Evolutionary conservation across 2,888 invertebrate species (phyloP), one percentile per base, ranked within the genome.

Genomic region (Dione vanillae): DNA sequence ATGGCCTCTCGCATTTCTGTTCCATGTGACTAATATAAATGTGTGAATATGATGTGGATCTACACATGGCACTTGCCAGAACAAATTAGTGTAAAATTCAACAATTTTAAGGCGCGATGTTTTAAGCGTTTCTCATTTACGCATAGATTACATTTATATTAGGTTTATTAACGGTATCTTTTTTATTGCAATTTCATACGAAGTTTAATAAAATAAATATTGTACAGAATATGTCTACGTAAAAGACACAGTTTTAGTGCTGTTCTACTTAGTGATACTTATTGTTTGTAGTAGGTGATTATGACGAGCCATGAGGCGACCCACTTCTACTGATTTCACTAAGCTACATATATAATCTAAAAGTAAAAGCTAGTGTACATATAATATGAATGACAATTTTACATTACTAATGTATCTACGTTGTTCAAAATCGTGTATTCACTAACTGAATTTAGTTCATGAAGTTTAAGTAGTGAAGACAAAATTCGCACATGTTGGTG

Each of bases 1-100:
- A 49, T 47, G 49, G 54, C 62, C 58, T 58, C 76, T 77, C 72
- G 71, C 68, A 68, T 76, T 76, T 70, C 78, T 74, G 76, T 76
- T 62, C 14, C n/a, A 68, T 76, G 74, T 73, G 72, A 70, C 52
- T 70, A 62, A 67, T 66, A 72, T 75, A 37, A 37, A 20, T 11
- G 54, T 37, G 37, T 1, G 16, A 8, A 56, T 16, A 56, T 56
- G 56, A 10, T 56, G 16, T 54, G 37, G 35, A 72, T 76, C 65
- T 41, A 61, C 64, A 54, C 41, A 62, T 64, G 14, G 49, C 49
- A 51, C 14, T 51, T 51, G 58, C 27, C 47, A 10, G 40, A 35
- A 52, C 12, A 51, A 11, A 52, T 43, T 59, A 51, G 19, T 27
- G 10, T 27, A 27, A 27, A 3, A 27, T n/a, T 27, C 1, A 27